A percentile compares a stretch with the other conserved stretches of the same genome.
Conservation (phyloP, 30 jellyfish, hydroid and myxozoan genomes). For the Turritopsis rubra region DNA sequence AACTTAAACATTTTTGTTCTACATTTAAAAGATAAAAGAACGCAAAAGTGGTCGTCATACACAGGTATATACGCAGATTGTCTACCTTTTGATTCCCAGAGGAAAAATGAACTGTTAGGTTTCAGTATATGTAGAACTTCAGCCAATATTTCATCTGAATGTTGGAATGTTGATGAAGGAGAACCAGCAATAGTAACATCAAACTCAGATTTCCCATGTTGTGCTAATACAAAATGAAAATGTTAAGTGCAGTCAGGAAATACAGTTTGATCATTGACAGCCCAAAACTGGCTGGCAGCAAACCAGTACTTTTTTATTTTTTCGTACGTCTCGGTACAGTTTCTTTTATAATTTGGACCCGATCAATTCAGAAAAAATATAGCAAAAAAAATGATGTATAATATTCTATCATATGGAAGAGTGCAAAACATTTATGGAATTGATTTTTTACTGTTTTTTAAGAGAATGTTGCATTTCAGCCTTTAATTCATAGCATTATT, state of each 20-base stretch:
- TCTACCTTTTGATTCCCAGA: conserved; percentile 75
- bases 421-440: too few species aligned
- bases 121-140: conserved; percentile 66
- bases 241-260: background rate
- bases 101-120: conserved; percentile 56
- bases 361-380: too few species aligned
- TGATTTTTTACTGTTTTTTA: too few species aligned
- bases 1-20: background rate
- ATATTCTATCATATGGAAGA: too few species aligned
- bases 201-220: conserved; percentile 62
- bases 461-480: too few species aligned
- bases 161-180: conserved; percentile 55
- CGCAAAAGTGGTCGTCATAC: background rate
- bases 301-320: too few species aligned
- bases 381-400: too few species aligned
- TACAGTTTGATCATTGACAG: background rate
- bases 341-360: too few species aligned
- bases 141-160: conserved; percentile 55
- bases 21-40: background rate
- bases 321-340: too few species aligned
- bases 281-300: background rate
- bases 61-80: background rate
- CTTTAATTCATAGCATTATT: too few species aligned
- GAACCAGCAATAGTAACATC: conserved; percentile 80
- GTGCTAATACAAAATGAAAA: conserved; percentile 42